A percentile compares a stretch with the other conserved stretches of the same genome.
These are phyloP conservation scores for Amphiura filiformis DNA, from an alignment of 35 echinoderm and acorn worm genomes.

Conservation along the genomic window DNA sequence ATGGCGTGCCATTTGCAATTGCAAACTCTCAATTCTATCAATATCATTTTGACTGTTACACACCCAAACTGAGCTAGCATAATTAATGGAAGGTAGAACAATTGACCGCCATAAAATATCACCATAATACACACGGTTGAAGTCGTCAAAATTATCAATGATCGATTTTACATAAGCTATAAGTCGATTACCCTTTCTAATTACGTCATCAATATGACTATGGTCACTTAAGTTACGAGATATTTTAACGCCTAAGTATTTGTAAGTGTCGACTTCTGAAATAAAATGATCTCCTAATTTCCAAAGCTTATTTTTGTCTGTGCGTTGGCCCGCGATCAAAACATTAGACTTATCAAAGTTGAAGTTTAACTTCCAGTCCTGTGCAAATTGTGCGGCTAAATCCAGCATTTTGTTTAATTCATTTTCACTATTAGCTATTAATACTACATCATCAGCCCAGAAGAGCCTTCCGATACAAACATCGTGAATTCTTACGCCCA, in stretches of 20 bases:
- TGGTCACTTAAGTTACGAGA: not conserved
- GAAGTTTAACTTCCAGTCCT: constrained; percentile 3
- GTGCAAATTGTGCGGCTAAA: constrained; percentile 1
- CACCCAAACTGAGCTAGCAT: too few species aligned
- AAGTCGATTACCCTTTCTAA: not conserved
- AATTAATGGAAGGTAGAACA: too few species aligned
- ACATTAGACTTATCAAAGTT: constrained; percentile 5
- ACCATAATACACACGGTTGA: too few species aligned
- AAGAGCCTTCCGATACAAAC: constrained; percentile 1
- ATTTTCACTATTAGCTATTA: constrained; percentile 3
- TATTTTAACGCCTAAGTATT: not conserved
- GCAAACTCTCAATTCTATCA: too few species aligned
- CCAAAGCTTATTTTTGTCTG: not conserved
- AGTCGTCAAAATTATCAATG: too few species aligned
- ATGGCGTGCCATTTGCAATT: too few species aligned
- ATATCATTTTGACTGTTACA: too few species aligned
- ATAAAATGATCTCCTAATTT: constrained; percentile 1
- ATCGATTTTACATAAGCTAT: too few species aligned
- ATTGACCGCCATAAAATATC: too few species aligned
- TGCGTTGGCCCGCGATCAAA: not conserved
- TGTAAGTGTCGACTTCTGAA: not conserved
- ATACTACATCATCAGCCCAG: not conserved
- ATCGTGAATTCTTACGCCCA: not conserved
- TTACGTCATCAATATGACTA: not conserved
- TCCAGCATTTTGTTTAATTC: constrained; percentile 17